These are phyloP conservation scores for Lagopus leucura DNA, from an alignment of 2,113 vertebrate species.

Conservation along the genomic window DNA sequence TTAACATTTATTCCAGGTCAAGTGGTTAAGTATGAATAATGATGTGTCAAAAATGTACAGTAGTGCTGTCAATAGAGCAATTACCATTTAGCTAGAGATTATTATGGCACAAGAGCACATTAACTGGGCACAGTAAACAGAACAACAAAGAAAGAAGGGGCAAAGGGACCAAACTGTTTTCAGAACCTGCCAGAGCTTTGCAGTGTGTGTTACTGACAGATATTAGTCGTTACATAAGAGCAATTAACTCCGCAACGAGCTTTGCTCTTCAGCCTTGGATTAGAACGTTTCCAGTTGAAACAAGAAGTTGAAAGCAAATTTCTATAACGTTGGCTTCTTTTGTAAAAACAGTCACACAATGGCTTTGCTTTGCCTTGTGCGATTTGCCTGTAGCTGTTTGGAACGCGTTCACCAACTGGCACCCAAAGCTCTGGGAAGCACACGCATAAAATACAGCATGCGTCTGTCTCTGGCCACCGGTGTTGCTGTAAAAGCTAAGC, in stretches of 20 bases:
- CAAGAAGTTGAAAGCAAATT: constrained; percentile 43
- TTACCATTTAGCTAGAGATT: constrained; percentile 89
- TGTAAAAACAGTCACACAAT: background rate
- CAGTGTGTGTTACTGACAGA: constrained; percentile 61
- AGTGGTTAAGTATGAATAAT: constrained; percentile 94
- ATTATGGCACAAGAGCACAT: constrained; percentile 87
- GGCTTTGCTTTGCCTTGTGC: background rate
- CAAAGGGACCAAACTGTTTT: constrained; percentile 75
- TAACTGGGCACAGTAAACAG: constrained; percentile 84
- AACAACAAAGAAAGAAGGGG: constrained; percentile 81
- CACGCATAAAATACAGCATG: background rate
- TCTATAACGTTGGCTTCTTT: constrained; percentile 20
- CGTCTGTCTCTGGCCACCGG: constrained; percentile 36
- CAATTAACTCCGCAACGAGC: constrained; percentile 71
- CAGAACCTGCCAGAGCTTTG: constrained; percentile 68
- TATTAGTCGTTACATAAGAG: constrained; percentile 80
- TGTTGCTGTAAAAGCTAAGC: background rate
- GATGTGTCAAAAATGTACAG: constrained; percentile 91
- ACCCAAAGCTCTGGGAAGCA: background rate
- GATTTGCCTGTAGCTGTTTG: background rate
- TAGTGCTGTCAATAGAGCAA: constrained; percentile 90
- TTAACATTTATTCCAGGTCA: constrained; percentile 94
- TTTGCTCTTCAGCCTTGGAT: constrained; percentile 8
- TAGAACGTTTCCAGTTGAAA: constrained; percentile 67
- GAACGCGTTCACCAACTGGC: background rate